These are phyloP conservation scores for Vulpes vulpes DNA, from an alignment of 2,113 vertebrate genomes.

Conservation along the genomic window DNA sequence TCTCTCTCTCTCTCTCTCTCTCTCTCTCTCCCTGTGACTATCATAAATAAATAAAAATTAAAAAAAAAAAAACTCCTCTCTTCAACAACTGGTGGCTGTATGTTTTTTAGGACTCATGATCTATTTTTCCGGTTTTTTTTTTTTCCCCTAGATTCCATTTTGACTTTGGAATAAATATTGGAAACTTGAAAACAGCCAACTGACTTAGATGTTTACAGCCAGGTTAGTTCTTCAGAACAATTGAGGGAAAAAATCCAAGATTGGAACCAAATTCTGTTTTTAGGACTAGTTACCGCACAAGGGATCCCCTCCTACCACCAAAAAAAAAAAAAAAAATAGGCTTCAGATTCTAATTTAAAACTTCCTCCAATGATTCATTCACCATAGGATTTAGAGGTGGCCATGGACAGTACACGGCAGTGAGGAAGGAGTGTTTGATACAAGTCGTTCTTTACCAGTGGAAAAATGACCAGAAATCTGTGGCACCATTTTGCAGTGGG, in stretches of 20 bases:
- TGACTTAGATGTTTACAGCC: neutral
- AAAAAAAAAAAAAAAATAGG: neutral
- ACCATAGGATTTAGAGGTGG: neutral
- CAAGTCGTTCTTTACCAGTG: neutral
- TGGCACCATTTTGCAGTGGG: neutral
- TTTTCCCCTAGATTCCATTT: neutral
- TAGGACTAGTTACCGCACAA: neutral
- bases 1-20: no score
- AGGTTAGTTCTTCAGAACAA: neutral
- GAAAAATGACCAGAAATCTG: neutral
- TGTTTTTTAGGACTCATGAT: conserved; percentile 22
- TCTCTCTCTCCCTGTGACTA: neutral
- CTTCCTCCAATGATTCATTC: neutral
- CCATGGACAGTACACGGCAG: neutral
- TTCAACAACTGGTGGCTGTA: neutral
- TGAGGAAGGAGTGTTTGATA: neutral
- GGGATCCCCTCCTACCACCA: no score
- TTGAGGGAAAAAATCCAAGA: conserved; percentile 8
- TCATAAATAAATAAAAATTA: no score
- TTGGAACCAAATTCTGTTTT: neutral
- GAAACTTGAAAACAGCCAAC: neutral
- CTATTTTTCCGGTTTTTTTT: neutral
- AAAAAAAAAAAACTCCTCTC: neutral
- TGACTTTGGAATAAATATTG: conserved; percentile 7
- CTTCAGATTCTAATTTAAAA: neutral